Conservation (phyloP, 2,888 invertebrate genomes). For the Patella pellucida region DNA sequence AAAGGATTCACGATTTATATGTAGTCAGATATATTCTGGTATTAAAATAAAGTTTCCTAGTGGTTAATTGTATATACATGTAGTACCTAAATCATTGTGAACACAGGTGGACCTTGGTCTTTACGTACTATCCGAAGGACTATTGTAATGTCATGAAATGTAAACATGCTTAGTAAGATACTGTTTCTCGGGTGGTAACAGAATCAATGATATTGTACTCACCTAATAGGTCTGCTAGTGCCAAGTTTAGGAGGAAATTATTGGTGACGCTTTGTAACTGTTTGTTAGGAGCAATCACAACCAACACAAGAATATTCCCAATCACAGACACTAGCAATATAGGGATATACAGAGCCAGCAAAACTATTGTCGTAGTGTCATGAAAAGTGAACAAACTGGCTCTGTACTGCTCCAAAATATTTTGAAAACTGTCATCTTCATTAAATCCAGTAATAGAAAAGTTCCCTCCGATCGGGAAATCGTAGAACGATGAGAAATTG, state of each 20-base stretch:
- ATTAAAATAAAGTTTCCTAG: too few species aligned
- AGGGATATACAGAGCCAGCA: conserved; percentile 51
- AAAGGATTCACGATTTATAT: too few species aligned
- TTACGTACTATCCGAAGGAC: conserved; percentile 42
- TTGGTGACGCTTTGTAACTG: conserved; percentile 61
- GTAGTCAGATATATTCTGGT: too few species aligned
- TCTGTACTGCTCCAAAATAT: conserved; percentile 40
- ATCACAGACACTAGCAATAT: conserved; percentile 55
- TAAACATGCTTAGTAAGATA: conserved; percentile 35
- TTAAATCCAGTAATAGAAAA: too few species aligned
- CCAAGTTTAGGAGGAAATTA: conserved; percentile 61
- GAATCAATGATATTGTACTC: conserved; percentile 22
- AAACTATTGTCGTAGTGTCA: conserved; percentile 47
- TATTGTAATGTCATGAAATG: conserved; percentile 45
- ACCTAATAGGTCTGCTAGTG: conserved; percentile 61
- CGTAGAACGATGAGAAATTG: too few species aligned
- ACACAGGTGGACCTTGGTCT: too few species aligned
- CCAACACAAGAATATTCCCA: conserved; percentile 56
- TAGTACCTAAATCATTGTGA: too few species aligned
- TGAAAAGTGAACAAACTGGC: conserved; percentile 43
- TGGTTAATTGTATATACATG: too few species aligned
- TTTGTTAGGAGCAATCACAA: conserved; percentile 54
- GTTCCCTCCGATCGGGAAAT: too few species aligned
- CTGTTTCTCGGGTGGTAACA: too few species aligned
- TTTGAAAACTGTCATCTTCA: conserved; percentile 17